Percentiles rank a stretch among this genome's conserved stretches.
These are phyloP conservation scores for Triplophysa dalaica DNA, from an alignment of 2,113 vertebrate species.

Conservation along the genomic window DNA sequence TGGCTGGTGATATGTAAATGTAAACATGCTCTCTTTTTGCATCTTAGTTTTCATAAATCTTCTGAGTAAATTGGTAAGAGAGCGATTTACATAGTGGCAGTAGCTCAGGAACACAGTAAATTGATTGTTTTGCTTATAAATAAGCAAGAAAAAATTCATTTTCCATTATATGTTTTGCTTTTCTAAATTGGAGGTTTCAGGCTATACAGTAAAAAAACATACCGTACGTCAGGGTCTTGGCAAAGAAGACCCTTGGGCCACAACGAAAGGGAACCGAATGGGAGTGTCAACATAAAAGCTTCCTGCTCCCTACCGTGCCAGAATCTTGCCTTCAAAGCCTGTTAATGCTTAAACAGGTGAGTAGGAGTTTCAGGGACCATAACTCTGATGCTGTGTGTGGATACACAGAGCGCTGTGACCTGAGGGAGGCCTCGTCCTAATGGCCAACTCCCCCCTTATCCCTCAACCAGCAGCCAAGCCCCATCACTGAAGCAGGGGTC, in stretches of 20 bases:
- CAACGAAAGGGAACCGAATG: not conserved
- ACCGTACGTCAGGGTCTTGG: not conserved
- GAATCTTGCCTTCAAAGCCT: slow-evolving; percentile 54
- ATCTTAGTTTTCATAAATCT: no score
- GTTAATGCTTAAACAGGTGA: slow-evolving; percentile 70
- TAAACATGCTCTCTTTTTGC: no score
- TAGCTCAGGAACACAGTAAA: no score
- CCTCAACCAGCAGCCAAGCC: slow-evolving; percentile 1
- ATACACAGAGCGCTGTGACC: slow-evolving; percentile 46
- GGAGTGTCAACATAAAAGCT: slow-evolving; percentile 61
- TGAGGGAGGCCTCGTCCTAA: slow-evolving; percentile 46
- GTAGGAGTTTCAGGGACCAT: slow-evolving; percentile 53
- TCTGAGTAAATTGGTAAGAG: no score
- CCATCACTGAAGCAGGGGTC: slow-evolving; percentile 28
- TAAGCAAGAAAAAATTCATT: not conserved
- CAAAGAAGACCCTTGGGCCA: slow-evolving; percentile 6
- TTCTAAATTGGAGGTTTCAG: not conserved
- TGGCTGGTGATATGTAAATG: no score
- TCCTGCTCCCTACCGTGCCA: slow-evolving; percentile 43
- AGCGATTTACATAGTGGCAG: no score
- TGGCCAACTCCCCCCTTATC: not conserved
- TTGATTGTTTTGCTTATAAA: not conserved
- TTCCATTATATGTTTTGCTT: not conserved
- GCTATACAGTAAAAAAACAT: not conserved
- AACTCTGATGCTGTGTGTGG: slow-evolving; percentile 53